Evolutionary conservation across 2,888 invertebrate species (phyloP).

Genomic region (Aphrophora alni): DNA sequence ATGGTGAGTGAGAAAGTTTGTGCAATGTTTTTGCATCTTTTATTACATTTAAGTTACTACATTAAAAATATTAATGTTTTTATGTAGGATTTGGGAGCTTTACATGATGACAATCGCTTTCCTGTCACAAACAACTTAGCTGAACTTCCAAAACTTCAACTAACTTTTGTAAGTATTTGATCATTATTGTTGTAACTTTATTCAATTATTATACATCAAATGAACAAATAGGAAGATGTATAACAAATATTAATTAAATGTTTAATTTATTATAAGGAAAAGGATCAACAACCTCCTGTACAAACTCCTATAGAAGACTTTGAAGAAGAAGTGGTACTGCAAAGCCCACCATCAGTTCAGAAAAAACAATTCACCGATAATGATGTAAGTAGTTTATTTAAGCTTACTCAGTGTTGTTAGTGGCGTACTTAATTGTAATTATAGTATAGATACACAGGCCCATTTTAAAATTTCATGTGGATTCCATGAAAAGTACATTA

Average conservation of each 20-base stretch:
- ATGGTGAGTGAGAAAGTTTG: too few relatives aligned
- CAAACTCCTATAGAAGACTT: slow-evolving; percentile 55
- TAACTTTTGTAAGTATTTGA: slow-evolving; percentile 47
- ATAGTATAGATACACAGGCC: too few relatives aligned
- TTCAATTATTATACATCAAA: too few relatives aligned
- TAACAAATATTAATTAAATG: not conserved
- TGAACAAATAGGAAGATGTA: too few relatives aligned
- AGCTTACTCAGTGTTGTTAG: too few relatives aligned
- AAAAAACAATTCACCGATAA: slow-evolving; percentile 38
- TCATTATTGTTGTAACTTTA: too few relatives aligned
- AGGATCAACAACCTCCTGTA: slow-evolving; percentile 47
- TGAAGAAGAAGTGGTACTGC: slow-evolving; percentile 40
- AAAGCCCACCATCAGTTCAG: slow-evolving; percentile 37
- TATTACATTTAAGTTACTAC: too few relatives aligned
- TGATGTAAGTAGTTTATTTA: slow-evolving; percentile 31
- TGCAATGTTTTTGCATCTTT: too few relatives aligned
- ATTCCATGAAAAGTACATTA: too few relatives aligned
- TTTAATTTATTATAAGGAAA: slow-evolving; percentile 39
- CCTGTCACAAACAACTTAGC: slow-evolving; percentile 17
- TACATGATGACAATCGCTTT: slow-evolving; percentile 21
- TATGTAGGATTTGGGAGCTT: slow-evolving; percentile 20
- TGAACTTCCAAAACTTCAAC: slow-evolving; percentile 49
- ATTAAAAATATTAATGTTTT: too few relatives aligned
- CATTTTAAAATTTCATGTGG: too few relatives aligned
- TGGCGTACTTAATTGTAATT: too few relatives aligned